Evolutionary conservation across 2,797 vertebrate genomes (phyloP).

Genomic region (Apogon talboti): DNA sequence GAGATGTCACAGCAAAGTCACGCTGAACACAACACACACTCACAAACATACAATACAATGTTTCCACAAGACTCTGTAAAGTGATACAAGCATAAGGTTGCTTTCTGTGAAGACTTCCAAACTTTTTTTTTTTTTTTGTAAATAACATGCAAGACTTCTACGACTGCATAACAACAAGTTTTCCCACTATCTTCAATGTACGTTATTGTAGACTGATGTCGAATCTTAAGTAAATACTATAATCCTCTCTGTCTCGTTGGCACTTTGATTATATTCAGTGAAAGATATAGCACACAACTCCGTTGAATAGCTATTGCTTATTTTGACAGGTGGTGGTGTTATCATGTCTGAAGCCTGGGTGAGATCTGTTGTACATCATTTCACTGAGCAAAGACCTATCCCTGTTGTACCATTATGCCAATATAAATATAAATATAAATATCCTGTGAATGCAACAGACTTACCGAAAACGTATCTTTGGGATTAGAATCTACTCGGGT

Average conservation of each 20-base stretch:
- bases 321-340: slow-evolving; percentile 12
- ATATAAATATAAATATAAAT: neutral
- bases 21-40: slow-evolving; percentile 21
- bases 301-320: slow-evolving; percentile 18
- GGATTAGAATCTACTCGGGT: too few relatives aligned
- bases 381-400: neutral
- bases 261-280: slow-evolving; percentile 19
- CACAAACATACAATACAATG: slow-evolving; percentile 15
- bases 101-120: too few relatives aligned
- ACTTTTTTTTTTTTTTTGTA: too few relatives aligned
- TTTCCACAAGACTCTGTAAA: slow-evolving; percentile 5
- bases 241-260: slow-evolving; percentile 33
- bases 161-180: neutral
- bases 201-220: too few relatives aligned
- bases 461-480: too few relatives aligned
- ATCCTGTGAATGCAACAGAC: neutral
- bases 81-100: too few relatives aligned
- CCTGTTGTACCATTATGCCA: slow-evolving; percentile 8
- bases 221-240: neutral
- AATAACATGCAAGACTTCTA: slow-evolving; percentile 8
- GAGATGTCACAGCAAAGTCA: slow-evolving; percentile 63
- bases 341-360: neutral
- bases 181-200: slow-evolving; percentile 1
- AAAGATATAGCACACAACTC: slow-evolving; percentile 6
- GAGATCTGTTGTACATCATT: neutral